Evolutionary conservation across 2,113 vertebrate genomes (phyloP), one percentile per base, ranked within the genome.

Genomic region (Xenus cinereus): DNA sequence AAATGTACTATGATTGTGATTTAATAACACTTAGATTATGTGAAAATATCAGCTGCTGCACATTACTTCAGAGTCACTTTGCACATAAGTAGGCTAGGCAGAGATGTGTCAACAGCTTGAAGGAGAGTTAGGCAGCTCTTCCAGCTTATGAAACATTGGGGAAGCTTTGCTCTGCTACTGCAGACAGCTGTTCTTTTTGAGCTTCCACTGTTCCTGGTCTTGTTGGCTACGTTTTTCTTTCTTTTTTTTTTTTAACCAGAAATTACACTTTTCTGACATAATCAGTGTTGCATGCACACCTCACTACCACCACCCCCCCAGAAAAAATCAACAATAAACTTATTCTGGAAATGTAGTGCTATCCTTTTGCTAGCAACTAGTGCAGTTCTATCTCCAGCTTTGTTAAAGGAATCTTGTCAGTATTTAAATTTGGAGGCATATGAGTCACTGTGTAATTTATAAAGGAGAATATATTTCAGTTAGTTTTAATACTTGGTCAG

Each of bases 1-100:
- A 69, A 64, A 33, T 50, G 32, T 56, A 22, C 62, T 75, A 8
- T 37, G 37, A 17, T 16, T 59, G 21, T 48, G 26, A 46, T 23
- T 57, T 45, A 51, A 28, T 66, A 71, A 50, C 19, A 46, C 64
- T 7, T 27, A 53, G 33, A 26, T 74, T 17, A 21, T 26, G 32
- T 72, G 67, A 56, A 37, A 75, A 24, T 50, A 41, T 4, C 59
- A 69, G 27, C 35, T 69, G 22, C 30, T 63, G 41, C 19, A 4
- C 32, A 10, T 54, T 60, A 48, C 46, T 79, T n/a, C 21, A 22
- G n/a, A 23, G 46, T 68, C 19, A 33, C 41, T 12, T 23, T 43
- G 41, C 1, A 0, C 9, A 2, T 26, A 6, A 18, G 19, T 12
- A 35, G 51, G 17, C 32, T 23, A 41, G 9, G 46, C 39, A 41